Conservation (phyloP, 1,140 invertebrate genomes). For the Solenopsis invicta region DNA sequence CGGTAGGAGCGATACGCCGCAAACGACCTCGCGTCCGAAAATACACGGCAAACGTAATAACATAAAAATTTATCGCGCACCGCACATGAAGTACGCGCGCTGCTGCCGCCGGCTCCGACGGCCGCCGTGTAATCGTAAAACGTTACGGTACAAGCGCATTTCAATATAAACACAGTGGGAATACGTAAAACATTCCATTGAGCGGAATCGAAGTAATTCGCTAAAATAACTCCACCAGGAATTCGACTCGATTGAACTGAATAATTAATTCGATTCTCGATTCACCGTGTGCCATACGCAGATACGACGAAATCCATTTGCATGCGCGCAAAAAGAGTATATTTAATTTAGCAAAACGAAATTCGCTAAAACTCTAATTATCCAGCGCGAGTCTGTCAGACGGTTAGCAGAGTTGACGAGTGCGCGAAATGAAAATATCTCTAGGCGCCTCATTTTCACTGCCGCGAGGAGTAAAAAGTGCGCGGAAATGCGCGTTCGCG, state of each 20-base stretch:
- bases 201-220: slow-evolving; percentile 3
- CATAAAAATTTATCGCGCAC: slow-evolving; percentile 29
- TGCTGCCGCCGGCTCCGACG: not conserved
- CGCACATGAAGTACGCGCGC: not conserved
- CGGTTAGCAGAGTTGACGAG: not conserved
- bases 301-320: not conserved
- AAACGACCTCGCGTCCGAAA: slow-evolving; percentile 60
- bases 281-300: not conserved
- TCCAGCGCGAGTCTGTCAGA: not conserved
- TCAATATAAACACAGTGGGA: not conserved
- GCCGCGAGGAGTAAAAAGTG: not conserved
- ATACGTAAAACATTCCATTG: not conserved
- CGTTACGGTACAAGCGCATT: not conserved
- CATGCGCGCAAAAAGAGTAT: not conserved
- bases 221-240: not conserved
- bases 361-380: slow-evolving; percentile 1
- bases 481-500: not conserved
- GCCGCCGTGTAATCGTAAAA: not conserved
- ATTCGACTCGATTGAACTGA: not conserved
- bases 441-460: not conserved
- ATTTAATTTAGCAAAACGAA: not conserved
- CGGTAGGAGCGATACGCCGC: slow-evolving; percentile 1
- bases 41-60: slow-evolving; percentile 55
- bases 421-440: not conserved
- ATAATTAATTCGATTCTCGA: slow-evolving; percentile 10